Evolutionary conservation across 2,113 vertebrate genomes (phyloP), one percentile per base, ranked within the genome.

Genomic region (Benitochromis conjunctus): DNA sequence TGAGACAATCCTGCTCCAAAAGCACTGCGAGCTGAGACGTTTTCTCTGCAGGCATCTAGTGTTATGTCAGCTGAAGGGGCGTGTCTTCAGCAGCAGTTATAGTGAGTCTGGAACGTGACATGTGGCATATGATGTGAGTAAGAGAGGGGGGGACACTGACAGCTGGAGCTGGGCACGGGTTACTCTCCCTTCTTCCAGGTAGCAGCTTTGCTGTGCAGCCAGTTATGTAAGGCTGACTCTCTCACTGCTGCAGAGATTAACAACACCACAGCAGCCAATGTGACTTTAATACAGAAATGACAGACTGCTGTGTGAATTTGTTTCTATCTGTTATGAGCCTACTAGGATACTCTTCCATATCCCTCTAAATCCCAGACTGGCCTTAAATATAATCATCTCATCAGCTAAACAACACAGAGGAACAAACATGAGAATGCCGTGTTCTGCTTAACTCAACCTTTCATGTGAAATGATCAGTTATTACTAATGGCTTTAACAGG

Each of bases 111-210:
- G 86, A 89, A 89, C 55, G 82, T 89, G 91, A 91, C 84, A 41
- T 46, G 79, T 55, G 81, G 14, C 94, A 94, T 94, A 94, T 93
- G 90, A 87, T 85, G 84, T 82, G 89, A 91, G 90, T 58, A 80
- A 58, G 77, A 86, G 82, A 12, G 51, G 77, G 41, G 87, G 88
- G 78, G 82, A 83, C 69, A 86, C 87, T 86, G 92, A 90, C 90
- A 94, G 92, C 93, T 94, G 92, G 85, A 86, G 69, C 80, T 41
- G 82, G 88, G 85, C 86, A 89, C 11, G 34, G 84, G 85, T 93
- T 91, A 90, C 94, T 91, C 86, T 80, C 87, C 80, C 79, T 69
- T 81, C 80, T 93, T 92, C 88, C 84, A 94, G 94, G 89, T 95
- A 94, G 87, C 89, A 91, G 91, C 88, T 94, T 91, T 93, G 80